Evolutionary conservation across 1,140 invertebrate genomes (phyloP).

Genomic region (Drosophila mojavensis): DNA sequence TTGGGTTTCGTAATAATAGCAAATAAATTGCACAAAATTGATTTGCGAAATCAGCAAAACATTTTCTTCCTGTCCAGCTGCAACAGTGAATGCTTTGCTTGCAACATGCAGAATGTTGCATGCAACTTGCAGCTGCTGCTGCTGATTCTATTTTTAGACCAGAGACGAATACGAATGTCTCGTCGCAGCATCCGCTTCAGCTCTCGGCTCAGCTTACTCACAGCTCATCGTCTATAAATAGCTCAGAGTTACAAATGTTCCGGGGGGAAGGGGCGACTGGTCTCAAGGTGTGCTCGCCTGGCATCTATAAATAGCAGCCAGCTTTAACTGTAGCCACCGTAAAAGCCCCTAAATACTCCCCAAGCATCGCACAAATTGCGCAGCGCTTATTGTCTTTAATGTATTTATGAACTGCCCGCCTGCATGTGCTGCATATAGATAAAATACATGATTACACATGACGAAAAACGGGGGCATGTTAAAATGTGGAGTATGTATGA

Average conservation of each 20-base stretch:
- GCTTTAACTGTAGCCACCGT: conserved; percentile 38
- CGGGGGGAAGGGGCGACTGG: not conserved
- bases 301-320: conserved; percentile 68
- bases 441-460: conserved; percentile 13
- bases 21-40: not conserved
- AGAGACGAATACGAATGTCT: not conserved
- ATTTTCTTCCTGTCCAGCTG: not conserved
- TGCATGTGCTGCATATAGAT: conserved; percentile 9
- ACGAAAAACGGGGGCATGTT: not conserved
- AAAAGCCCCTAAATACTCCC: conserved; percentile 73
- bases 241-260: conserved; percentile 61
- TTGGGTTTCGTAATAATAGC: not conserved
- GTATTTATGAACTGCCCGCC: conserved; percentile 25
- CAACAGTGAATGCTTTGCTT: not conserved
- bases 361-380: conserved; percentile 59
- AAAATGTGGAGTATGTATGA: too few relatives aligned
- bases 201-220: conserved; percentile 36
- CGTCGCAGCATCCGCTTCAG: not conserved
- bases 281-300: not conserved
- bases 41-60: not conserved
- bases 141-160: conserved; percentile 11
- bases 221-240: conserved; percentile 67
- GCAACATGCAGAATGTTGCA: conserved; percentile 3
- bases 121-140: conserved; percentile 12
- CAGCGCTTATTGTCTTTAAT: conserved; percentile 53